Conservation (phyloP, 2,113 vertebrate genomes). For the Litocranius walleri region DNA sequence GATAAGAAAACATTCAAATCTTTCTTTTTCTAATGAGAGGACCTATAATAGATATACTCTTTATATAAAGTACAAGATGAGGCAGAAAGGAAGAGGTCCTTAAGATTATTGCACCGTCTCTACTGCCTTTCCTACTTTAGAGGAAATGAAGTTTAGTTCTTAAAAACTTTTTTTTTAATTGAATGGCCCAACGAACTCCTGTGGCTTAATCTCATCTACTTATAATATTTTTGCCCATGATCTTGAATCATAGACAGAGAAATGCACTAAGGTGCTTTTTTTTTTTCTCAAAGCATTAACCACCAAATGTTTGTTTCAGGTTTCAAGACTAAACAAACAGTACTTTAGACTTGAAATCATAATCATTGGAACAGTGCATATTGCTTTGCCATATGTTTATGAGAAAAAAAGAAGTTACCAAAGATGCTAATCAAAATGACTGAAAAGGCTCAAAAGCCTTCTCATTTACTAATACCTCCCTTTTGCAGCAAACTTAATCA, state of each 20-base stretch:
- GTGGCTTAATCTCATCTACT: background rate
- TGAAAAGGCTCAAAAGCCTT: background rate
- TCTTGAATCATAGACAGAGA: conserved; percentile 18
- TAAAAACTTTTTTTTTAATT: background rate
- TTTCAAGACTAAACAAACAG: conserved; percentile 52
- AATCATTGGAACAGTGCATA: conserved; percentile 19
- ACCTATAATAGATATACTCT: background rate
- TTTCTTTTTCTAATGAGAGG: background rate
- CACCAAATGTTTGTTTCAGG: conserved; percentile 60
- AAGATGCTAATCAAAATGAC: conserved; percentile 47
- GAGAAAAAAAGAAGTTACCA: conserved; percentile 21
- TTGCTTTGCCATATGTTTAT: conserved; percentile 62
- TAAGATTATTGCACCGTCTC: background rate
- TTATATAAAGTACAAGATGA: background rate
- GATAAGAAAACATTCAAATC: background rate
- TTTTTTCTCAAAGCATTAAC: conserved; percentile 3
- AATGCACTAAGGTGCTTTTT: background rate
- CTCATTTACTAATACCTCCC: background rate
- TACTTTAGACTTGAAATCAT: conserved; percentile 58
- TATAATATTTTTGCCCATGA: background rate
- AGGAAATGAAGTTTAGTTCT: background rate
- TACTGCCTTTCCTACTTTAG: background rate
- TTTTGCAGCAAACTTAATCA: background rate
- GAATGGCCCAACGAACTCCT: background rate
- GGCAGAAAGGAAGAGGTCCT: background rate